These are phyloP conservation scores for Callyntrura sp. DNA, from an alignment of 2,888 invertebrate species.

Conservation along the genomic window DNA sequence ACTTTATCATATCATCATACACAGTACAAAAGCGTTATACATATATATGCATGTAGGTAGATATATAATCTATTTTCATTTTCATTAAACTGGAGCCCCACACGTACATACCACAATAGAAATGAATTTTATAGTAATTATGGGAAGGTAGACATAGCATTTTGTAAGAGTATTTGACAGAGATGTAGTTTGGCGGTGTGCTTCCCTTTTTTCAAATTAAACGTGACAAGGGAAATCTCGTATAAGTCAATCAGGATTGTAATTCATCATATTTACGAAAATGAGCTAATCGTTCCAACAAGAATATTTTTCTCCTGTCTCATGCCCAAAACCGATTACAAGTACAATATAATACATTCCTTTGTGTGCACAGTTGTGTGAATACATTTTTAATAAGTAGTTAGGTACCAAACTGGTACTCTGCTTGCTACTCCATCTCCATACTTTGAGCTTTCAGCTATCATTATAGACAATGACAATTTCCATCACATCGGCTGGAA, in stretches of 20 bases:
- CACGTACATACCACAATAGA: too few relatives aligned
- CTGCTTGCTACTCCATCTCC: background rate
- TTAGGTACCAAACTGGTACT: too few relatives aligned
- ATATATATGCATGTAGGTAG: background rate
- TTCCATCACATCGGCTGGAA: background rate
- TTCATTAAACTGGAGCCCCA: background rate
- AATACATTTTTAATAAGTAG: background rate
- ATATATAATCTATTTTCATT: background rate
- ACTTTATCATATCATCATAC: background rate
- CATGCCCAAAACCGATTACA: background rate
- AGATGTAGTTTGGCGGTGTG: background rate
- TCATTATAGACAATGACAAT: background rate
- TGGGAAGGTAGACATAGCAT: too few relatives aligned
- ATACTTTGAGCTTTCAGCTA: background rate
- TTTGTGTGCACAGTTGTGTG: background rate
- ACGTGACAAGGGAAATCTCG: background rate
- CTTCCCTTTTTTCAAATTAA: background rate
- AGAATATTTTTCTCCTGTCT: background rate
- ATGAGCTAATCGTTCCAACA: background rate
- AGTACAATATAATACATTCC: too few relatives aligned
- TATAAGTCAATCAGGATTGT: conserved; percentile 30
- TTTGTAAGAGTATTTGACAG: background rate
- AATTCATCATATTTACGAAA: conserved; percentile 4
- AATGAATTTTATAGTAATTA: too few relatives aligned
- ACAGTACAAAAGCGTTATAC: background rate